Evolutionary conservation across 2,888 invertebrate species (phyloP), one percentile per base, ranked within the genome.

Genomic region (Anoplius nigerrimus): DNA sequence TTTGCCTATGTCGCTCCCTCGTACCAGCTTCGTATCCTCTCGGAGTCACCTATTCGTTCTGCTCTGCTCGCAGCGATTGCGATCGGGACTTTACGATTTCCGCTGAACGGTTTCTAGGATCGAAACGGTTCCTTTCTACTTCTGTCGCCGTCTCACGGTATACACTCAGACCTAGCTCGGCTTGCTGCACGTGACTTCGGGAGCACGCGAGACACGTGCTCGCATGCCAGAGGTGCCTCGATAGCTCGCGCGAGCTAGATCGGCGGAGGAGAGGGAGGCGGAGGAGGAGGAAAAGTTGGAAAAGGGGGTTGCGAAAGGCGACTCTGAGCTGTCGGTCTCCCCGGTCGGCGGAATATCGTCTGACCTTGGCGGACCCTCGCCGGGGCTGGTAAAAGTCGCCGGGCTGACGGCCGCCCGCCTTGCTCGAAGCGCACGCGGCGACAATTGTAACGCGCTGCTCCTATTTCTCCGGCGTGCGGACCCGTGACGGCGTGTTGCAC

Each of bases 141-240:
- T 51, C 27, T 43, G 53, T 55, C 66, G 52, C 59, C 46, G 71
- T 76, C 74, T 74, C 74, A 78, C 78, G 72, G 53, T 73, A 60
- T 15, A 13, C 11, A 55, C 21, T 34, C 54, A 52, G 20, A 42
- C 62, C 8, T n/a, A n/a, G n/a, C n/a, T n/a, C n/a, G n/a, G 59
- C 51, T 55, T 74, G 74, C 80, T 75, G 74, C 81, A 80, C 80
- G 80, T 80, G 80, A 81, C 75, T 53, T 34, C 24, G 48, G 45
- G 69, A 56, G 62, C 72, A 70, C 77, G 69, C 75, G 74, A 76
- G 72, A 73, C 81, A 80, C 80, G 80, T 80, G 80, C 73, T 76
- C 71, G 72, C 79, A 81, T 79, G 77, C 78, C 77, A 77, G 71
- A 75, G 71, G 63, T 62, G 69, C 58, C n/a, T 18, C 11, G 48